Evolutionary conservation across 2,113 vertebrate species (phyloP), one percentile per base, ranked within the genome.

Genomic region (Mus pahari): DNA sequence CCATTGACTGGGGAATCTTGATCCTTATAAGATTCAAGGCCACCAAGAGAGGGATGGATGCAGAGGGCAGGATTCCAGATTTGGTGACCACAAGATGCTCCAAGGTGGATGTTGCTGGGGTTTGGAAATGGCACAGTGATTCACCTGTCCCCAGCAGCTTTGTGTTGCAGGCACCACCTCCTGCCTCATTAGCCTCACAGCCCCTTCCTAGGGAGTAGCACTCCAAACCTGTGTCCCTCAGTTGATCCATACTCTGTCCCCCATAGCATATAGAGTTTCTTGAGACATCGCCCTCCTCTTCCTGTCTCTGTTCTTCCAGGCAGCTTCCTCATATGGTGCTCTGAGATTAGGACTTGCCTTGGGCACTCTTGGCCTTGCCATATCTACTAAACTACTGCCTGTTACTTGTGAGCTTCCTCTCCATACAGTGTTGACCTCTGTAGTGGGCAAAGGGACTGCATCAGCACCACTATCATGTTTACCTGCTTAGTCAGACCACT

Each of bases 361-460:
- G 8, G 36, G 53, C 3, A 4, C 55, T 60, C 19, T 24, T 36
- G 24, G 8, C n/a, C 28, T 77, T 28, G n/a, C 26, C 3, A 19
- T n/a, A 17, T 73, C 70, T n/a, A 31, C 45, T 31, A 66, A 11
- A 58, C 6, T 28, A 5, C 53, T 16, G 4, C n/a, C 64, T 79
- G n/a, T 31, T 22, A 24, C 28, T n/a, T 19, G 42, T 3, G 5
- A 33, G 19, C 58, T 4, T 22, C 55, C 45, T 6, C n/a, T 5
- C 39, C 4, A 3, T 22, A 68, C 42, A 50, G 28, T 1, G 28
- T 12, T 50, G 9, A 31, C 39, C 33, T 55, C 48, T 55, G 48
- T 2, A 9, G 0, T 0, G 42, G 71, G 71, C 28, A n/a, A 4
- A 62, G 33, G 53, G 9, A 45, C 53, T 12, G 10, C 12, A 9